A percentile compares a stretch with the other conserved stretches of the same genome.
Conservation (phyloP, 92 coral and sea anemone genomes). For the Zoanthus sansibaricus region DNA sequence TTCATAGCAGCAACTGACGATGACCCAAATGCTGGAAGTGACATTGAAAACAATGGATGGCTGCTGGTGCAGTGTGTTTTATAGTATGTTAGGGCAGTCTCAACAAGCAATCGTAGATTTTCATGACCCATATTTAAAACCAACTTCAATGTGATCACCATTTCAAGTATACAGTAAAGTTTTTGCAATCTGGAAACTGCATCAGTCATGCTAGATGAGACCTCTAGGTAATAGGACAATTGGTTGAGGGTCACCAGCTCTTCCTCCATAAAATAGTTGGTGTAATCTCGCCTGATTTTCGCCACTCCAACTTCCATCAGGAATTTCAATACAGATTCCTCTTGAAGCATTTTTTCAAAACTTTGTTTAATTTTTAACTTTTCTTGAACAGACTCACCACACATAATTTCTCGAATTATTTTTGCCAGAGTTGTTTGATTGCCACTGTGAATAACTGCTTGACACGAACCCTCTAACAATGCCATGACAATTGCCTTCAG, state of each 20-base stretch:
- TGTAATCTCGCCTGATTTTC: constrained; percentile 86
- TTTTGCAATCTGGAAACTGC: constrained; percentile 77
- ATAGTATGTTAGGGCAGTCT: constrained; percentile 82
- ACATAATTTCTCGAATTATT: constrained; percentile 77
- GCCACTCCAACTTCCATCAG: constrained; percentile 87
- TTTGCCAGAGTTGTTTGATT: constrained; percentile 87
- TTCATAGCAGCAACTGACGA: constrained; percentile 85
- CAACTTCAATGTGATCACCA: constrained; percentile 81
- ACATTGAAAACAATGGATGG: constrained; percentile 89
- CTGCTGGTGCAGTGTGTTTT: constrained; percentile 60
- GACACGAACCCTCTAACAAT: constrained; percentile 80
- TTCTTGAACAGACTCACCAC: constrained; percentile 77
- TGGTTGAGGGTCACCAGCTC: constrained; percentile 92
- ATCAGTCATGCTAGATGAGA: constrained; percentile 48
- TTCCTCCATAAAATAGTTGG: constrained; percentile 81
- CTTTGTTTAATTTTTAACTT: constrained; percentile 57
- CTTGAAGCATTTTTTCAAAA: constrained; percentile 52
- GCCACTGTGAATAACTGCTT: constrained; percentile 81
- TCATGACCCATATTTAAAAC: constrained; percentile 80
- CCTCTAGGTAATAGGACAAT: constrained; percentile 69
- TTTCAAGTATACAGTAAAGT: constrained; percentile 85
- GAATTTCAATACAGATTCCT: constrained; percentile 64
- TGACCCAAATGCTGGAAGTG: constrained; percentile 92
- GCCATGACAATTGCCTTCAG: constrained; percentile 69
- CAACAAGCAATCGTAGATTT: constrained; percentile 79